Conservation (phyloP, 1,140 invertebrate genomes). For the Choristoneura fumiferana region DNA sequence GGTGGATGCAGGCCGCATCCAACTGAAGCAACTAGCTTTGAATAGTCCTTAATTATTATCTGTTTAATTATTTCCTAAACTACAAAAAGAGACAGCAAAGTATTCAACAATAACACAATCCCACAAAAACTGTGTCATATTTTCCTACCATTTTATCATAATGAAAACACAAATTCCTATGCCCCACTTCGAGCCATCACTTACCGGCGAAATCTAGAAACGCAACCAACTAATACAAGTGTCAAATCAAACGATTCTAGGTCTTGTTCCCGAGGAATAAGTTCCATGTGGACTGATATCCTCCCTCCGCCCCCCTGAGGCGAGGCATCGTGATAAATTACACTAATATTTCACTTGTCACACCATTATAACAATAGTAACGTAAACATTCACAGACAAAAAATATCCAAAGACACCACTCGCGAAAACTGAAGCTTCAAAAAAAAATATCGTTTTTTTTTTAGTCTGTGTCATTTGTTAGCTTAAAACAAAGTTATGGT, state of each 20-base stretch:
- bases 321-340: slow-evolving; percentile 18
- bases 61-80: no score
- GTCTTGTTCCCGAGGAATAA: not conserved
- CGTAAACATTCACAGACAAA: slow-evolving; percentile 16
- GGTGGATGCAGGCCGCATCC: no score
- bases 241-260: not conserved
- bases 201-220: slow-evolving; percentile 7
- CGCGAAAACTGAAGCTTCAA: not conserved
- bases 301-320: not conserved
- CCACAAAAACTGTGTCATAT: slow-evolving; percentile 13
- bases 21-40: no score
- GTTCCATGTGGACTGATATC: not conserved
- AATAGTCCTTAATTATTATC: no score
- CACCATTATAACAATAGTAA: slow-evolving; percentile 17
- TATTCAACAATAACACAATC: slow-evolving; percentile 8
- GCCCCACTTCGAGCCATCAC: slow-evolving; percentile 12
- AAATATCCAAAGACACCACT: not conserved
- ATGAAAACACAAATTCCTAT: slow-evolving; percentile 11
- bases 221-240: not conserved
- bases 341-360: slow-evolving; percentile 17
- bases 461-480: slow-evolving; percentile 1
- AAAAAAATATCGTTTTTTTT: not conserved
- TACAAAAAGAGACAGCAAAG: not conserved
- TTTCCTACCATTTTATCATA: slow-evolving; percentile 5
- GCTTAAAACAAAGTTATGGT: not conserved